phyloP scores from a whole-genome alignment of 2,888 invertebrate species.

The Choreutis nemorana region DNA sequence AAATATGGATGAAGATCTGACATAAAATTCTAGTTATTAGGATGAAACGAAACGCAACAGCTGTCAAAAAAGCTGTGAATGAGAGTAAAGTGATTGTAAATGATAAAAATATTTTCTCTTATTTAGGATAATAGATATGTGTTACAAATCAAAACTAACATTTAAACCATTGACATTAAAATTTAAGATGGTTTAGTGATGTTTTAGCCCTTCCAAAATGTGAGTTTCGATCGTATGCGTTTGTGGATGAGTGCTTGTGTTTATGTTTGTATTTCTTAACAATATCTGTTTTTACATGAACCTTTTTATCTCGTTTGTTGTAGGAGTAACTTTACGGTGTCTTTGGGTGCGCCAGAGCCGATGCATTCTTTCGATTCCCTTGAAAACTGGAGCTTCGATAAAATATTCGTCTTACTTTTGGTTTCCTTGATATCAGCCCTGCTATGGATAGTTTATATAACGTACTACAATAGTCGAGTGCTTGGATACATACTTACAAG shows the following conservation, averaged over 20 bases:
- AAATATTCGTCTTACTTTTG: conserved; percentile 77
- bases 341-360: no score
- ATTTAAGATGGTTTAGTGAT: conserved; percentile 35
- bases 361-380: no score
- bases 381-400: no score
- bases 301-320: no score
- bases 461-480: conserved; percentile 93
- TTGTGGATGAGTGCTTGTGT: conserved; percentile 17
- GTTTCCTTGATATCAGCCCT: conserved; percentile 84
- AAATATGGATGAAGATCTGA: neutral
- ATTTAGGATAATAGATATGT: conserved; percentile 18
- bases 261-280: conserved; percentile 27
- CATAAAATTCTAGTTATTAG: conserved; percentile 2
- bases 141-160: conserved; percentile 18
- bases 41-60: conserved; percentile 11
- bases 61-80: conserved; percentile 19
- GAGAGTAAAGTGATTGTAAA: conserved; percentile 8
- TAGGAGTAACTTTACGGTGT: no score
- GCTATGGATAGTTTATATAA: conserved; percentile 92
- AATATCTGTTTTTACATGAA: no score
- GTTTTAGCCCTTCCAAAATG: conserved; percentile 26
- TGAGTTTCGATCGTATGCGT: conserved; percentile 31
- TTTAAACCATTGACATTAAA: conserved; percentile 21
- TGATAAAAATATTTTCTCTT: conserved; percentile 19
- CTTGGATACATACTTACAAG: conserved; percentile 90